Evolutionary conservation across 2,797 vertebrate species (phyloP).

Genomic region (Enteromius fasciolatus): DNA sequence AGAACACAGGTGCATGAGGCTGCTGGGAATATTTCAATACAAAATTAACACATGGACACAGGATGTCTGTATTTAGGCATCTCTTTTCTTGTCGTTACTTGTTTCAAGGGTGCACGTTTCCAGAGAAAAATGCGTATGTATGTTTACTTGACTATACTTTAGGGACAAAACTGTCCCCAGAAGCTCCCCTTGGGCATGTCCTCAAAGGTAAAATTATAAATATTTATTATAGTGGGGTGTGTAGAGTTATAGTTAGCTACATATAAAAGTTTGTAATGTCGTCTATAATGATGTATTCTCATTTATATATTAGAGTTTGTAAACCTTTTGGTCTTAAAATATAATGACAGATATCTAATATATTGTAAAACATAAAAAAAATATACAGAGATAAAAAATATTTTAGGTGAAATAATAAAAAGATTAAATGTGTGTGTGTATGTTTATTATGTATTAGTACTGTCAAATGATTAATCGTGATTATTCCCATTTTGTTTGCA

Average conservation of each 20-base stretch:
- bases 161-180: not conserved
- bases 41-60: slow-evolving; percentile 48
- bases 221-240: not conserved
- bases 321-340: not conserved
- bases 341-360: not conserved
- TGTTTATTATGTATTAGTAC: too few species aligned
- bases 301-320: not conserved
- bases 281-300: not conserved
- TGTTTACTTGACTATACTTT: not conserved
- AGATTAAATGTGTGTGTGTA: not conserved
- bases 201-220: slow-evolving; percentile 24
- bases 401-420: not conserved
- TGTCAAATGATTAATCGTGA: too few species aligned
- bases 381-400: not conserved
- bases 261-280: not conserved
- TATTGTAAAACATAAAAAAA: not conserved
- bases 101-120: not conserved
- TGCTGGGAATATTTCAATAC: slow-evolving; percentile 43
- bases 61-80: not conserved
- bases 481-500: too few species aligned
- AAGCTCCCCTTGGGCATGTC: not conserved
- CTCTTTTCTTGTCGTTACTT: slow-evolving; percentile 4
- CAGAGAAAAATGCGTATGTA: not conserved
- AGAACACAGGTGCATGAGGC: slow-evolving; percentile 44
- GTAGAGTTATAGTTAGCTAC: not conserved